Evolutionary conservation across 2,113 vertebrate species (phyloP), one percentile per base, ranked within the genome.

Genomic region (Diglossa brunneiventris): DNA sequence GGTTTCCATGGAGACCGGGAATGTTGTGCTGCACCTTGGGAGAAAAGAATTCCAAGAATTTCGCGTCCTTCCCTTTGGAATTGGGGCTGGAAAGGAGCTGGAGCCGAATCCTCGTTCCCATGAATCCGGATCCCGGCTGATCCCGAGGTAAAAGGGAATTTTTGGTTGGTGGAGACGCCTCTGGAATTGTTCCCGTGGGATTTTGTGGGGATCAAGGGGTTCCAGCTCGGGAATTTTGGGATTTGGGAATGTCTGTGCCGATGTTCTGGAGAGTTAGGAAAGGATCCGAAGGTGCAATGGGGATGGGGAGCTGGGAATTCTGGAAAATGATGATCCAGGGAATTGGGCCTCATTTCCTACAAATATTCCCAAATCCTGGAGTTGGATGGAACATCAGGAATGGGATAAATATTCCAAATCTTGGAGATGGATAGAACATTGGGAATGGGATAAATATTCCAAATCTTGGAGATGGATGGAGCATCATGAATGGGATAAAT

Each of bases 1-100:
- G 28, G 96, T 96, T 97, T 92, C 95, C 95, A 92, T 94, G 95
- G 39, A 56, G 47, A 91, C 95, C 79, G 86, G 91, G 97, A 96
- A 96, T 97, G 96, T 83, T 83, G 26, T 50, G 50, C 66, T 68
- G 84, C 89, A 85, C 85, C 66, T 90, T 19, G 89, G 94, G 92
- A 94, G 46, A 62, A 39, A 61, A 37, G 41, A 58, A 73, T 95
- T 77, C 89, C 94, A 50, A 2, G 37, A 30, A 9, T 59, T 31
- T 23, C 13, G 3, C 5, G 11, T 31, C n/a, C 11, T 27, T 62
- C 22, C n/a, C 44, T 10, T 55, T 16, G 24, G 78, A 66, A 68
- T 35, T 15, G 70, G 49, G 19, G 52, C 49, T 19, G 47, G 33
- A 21, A 47, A 80, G 53, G 41, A 44, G 35, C 24, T 2, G 50